phyloP scores from a whole-genome alignment of 2,888 invertebrate genomes.

The Spodoptera littoralis region DNA sequence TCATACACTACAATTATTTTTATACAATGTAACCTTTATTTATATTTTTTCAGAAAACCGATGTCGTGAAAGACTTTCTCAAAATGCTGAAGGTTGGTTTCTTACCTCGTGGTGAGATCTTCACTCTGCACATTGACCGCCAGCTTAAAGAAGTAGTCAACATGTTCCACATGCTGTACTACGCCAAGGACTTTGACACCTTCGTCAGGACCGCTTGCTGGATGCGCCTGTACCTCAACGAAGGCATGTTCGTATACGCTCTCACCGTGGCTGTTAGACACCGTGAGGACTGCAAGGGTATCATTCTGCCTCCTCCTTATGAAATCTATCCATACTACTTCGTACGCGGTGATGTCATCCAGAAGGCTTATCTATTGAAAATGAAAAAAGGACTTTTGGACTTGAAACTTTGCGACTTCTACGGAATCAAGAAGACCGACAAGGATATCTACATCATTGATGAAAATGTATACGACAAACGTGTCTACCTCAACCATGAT shows the following conservation, averaged over 20 bases:
- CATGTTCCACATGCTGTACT: slow-evolving; percentile 87
- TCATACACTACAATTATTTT: too few species aligned
- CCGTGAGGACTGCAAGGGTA: slow-evolving; percentile 83
- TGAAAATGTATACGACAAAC: slow-evolving; percentile 90
- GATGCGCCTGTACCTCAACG: slow-evolving; percentile 87
- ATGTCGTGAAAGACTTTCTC: slow-evolving; percentile 89
- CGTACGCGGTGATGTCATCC: slow-evolving; percentile 91
- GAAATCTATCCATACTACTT: slow-evolving; percentile 91
- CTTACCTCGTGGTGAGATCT: slow-evolving; percentile 88
- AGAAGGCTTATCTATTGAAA: slow-evolving; percentile 86
- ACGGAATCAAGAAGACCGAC: slow-evolving; percentile 84
- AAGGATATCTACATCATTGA: slow-evolving; percentile 89
- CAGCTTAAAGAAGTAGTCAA: slow-evolving; percentile 85
- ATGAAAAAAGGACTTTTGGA: slow-evolving; percentile 84
- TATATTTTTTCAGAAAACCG: slow-evolving; percentile 80
- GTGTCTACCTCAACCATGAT: slow-evolving; percentile 86
- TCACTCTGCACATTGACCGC: slow-evolving; percentile 84
- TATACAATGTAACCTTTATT: not conserved
- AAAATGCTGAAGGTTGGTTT: slow-evolving; percentile 86
- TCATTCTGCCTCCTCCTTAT: slow-evolving; percentile 88
- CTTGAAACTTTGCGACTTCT: slow-evolving; percentile 84
- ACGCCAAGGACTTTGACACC: slow-evolving; percentile 85
- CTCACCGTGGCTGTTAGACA: slow-evolving; percentile 87
- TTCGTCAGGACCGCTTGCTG: slow-evolving; percentile 86
- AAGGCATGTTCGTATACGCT: slow-evolving; percentile 89